Conservation (phyloP, 2,113 vertebrate genomes). For the Lagopus leucura region DNA sequence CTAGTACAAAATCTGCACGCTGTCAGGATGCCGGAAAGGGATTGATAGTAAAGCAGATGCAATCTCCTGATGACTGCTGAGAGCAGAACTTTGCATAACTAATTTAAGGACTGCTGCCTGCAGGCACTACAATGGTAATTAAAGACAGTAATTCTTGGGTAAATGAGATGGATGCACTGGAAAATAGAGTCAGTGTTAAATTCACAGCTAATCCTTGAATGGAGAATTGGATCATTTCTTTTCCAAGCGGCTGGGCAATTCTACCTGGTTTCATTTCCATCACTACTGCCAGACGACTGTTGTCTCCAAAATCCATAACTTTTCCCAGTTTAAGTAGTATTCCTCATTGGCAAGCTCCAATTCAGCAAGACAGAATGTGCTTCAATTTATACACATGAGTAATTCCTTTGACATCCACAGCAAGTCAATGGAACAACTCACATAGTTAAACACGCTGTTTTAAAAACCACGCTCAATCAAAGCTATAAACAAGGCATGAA, state of each 20-base stretch:
- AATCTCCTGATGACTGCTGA: constrained; percentile 37
- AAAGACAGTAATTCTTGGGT: constrained; percentile 51
- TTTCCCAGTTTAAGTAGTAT: constrained; percentile 37
- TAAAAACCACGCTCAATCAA: background rate
- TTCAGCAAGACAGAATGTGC: constrained; percentile 7
- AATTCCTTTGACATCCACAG: constrained; percentile 12
- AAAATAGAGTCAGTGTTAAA: constrained; percentile 56
- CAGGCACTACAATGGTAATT: constrained; percentile 48
- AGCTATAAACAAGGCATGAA: background rate
- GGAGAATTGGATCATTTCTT: constrained; percentile 63
- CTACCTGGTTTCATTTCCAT: constrained; percentile 67
- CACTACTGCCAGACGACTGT: constrained; percentile 55
- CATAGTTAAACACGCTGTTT: background rate
- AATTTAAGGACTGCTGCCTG: constrained; percentile 43
- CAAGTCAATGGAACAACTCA: constrained; percentile 16
- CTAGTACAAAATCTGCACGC: background rate
- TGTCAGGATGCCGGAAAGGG: background rate
- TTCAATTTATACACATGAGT: constrained; percentile 33
- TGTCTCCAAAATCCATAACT: constrained; percentile 47
- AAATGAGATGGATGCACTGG: constrained; percentile 52
- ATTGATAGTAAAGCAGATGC: background rate
- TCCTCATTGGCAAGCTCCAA: constrained; percentile 16
- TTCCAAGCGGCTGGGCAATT: constrained; percentile 38
- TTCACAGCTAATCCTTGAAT: constrained; percentile 46
- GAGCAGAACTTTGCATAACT: constrained; percentile 24